Base-by-base conservation (phyloP, 2,888 invertebrate species). In the Torymus auratus region DNA sequence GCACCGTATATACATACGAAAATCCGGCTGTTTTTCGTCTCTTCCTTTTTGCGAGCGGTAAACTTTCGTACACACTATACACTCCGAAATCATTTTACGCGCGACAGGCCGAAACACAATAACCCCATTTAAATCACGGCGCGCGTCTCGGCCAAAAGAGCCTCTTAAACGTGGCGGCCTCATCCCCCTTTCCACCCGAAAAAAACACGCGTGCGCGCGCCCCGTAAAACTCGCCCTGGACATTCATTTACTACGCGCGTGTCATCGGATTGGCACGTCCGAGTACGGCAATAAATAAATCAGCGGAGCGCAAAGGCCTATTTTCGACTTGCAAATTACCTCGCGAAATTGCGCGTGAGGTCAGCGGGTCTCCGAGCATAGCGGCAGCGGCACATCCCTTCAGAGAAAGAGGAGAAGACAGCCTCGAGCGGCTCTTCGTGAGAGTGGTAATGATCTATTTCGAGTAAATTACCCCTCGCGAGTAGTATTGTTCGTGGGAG, bases 321-420 rank as follows among this genome's bases (percentile, higher is more conserved):
- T 76, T 76, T 76, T 76, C 65, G 69, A 76, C 68, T 76, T 69
- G 76, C 68, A 69, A 69, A 68, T 76, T 76, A 62, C 67, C 60
- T 65, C 55, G 28, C 28, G 28, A 20, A 28, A 28, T 28, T 28
- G 28, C 28, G 28, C 28, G 28, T 28, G 28, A 28, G 28, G 28
- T 28, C 28, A 28, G 28, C 28, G 28, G 28, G 28, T 28, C 28
- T 28, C 28, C 5, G 28, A 28, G 28, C 23, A 23, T 3, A 3
- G 3, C 3, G 28, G 28, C 28, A 4, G 28, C 28, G 28, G 28
- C 5, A 4, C 28, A 28, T 28, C 28, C 28, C 28, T 28, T 28
- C 28, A 28, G 28, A 28, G 28, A 28, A 4, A 28, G 5, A 28
- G 28, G 5, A 28, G 68, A 20, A 58, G 58, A 58, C 15, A 58